These are phyloP conservation scores for Epinephelus cyanopodus DNA, from an alignment of 2,113 vertebrate genomes.

Conservation along the genomic window DNA sequence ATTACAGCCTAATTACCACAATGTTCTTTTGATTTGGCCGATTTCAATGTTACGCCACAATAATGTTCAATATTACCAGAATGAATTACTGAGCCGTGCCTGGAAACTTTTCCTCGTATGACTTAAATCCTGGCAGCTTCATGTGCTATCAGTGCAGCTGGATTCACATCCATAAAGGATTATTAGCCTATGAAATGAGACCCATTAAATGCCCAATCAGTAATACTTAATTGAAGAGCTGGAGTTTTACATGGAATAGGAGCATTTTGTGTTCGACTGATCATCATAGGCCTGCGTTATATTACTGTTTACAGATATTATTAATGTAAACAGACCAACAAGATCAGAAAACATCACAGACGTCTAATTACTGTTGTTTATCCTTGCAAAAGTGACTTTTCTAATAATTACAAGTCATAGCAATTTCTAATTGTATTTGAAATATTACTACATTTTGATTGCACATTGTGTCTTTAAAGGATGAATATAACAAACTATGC, in stretches of 20 bases:
- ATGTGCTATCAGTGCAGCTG: slow-evolving; percentile 67
- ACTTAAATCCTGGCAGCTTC: slow-evolving; percentile 71
- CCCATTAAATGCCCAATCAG: slow-evolving; percentile 76
- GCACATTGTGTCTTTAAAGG: background rate
- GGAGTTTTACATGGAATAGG: slow-evolving; percentile 53
- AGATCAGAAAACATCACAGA: slow-evolving; percentile 26
- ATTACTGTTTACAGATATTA: slow-evolving; percentile 19
- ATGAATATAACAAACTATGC: background rate
- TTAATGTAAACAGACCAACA: slow-evolving; percentile 39
- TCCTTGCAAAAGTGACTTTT: background rate
- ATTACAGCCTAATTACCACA: slow-evolving; percentile 99
- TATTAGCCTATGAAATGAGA: slow-evolving; percentile 77
- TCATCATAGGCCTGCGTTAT: slow-evolving; percentile 49
- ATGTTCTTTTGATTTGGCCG: slow-evolving; percentile 99
- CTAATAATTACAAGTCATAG: background rate
- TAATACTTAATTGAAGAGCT: slow-evolving; percentile 71
- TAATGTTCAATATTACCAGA: slow-evolving; percentile 84
- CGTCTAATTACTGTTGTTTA: background rate
- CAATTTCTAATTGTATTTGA: background rate
- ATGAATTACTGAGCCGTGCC: slow-evolving; percentile 83
- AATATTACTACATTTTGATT: background rate
- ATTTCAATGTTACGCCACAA: slow-evolving; percentile 90
- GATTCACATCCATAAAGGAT: slow-evolving; percentile 73
- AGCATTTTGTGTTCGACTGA: slow-evolving; percentile 44
- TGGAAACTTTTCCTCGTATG: slow-evolving; percentile 80